A percentile compares a stretch with the other conserved stretches of the same genome.
phyloP scores from a whole-genome alignment of 2,888 invertebrate genomes.

The Meghimatium bilineatum region DNA sequence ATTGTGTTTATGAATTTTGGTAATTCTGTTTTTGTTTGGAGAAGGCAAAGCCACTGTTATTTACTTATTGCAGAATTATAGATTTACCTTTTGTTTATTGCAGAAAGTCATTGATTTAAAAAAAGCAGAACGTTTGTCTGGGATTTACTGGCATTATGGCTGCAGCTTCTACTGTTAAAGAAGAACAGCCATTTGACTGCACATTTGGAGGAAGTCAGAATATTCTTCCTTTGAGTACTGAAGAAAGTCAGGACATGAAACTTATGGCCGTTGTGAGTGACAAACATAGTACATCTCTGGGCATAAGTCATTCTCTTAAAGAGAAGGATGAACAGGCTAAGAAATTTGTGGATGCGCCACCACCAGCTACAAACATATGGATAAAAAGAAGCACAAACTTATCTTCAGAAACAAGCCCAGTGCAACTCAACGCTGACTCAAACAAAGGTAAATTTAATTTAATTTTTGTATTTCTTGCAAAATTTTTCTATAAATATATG shows the following conservation, averaged over 20 bases:
- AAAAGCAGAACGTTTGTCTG: background rate
- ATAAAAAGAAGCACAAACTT: slow-evolving; percentile 26
- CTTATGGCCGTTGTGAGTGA: slow-evolving; percentile 14
- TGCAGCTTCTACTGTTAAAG: slow-evolving; percentile 39
- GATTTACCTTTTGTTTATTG: background rate
- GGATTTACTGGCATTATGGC: slow-evolving; percentile 26
- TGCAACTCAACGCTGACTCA: background rate
- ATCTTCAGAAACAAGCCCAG: slow-evolving; percentile 16
- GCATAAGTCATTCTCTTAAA: background rate
- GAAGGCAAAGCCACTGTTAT: background rate
- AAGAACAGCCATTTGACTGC: slow-evolving; percentile 27
- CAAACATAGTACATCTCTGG: background rate
- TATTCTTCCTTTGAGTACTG: slow-evolving; percentile 22
- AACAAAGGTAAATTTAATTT: slow-evolving; percentile 21
- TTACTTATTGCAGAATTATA: background rate
- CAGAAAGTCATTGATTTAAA: background rate
- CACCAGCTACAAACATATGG: slow-evolving; percentile 44
- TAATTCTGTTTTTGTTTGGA: too few relatives aligned
- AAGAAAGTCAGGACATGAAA: background rate
- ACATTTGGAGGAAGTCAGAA: slow-evolving; percentile 16
- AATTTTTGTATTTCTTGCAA: too few relatives aligned
- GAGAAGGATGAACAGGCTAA: slow-evolving; percentile 30
- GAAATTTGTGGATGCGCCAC: slow-evolving; percentile 48
- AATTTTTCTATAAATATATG: too few relatives aligned
- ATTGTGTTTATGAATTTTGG: too few relatives aligned